Percentiles rank a stretch among this genome's conserved stretches.
Evolutionary conservation across 2,888 invertebrate species (phyloP).

Genomic region (Tholera decimalis): DNA sequence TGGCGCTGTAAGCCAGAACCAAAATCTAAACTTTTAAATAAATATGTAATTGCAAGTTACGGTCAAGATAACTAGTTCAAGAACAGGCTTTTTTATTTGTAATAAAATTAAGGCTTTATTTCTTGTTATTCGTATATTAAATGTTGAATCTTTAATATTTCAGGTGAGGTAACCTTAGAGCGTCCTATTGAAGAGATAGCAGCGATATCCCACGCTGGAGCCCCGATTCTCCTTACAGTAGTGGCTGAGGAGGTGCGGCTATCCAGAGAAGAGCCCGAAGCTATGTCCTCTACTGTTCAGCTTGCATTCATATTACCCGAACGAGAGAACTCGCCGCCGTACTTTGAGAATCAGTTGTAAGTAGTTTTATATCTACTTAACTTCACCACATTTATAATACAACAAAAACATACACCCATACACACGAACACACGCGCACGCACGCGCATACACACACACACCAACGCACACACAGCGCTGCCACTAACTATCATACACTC

Average conservation of each 20-base stretch:
- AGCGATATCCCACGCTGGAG: constrained; percentile 95
- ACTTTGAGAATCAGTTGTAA: constrained; percentile 95
- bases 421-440: no score
- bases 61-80: no score
- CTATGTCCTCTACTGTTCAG: constrained; percentile 95
- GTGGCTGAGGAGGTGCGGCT: constrained; percentile 96
- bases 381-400: no score
- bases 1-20: constrained; percentile 17
- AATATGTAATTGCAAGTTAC: neutral
- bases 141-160: constrained; percentile 56
- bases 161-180: constrained; percentile 88
- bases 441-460: no score
- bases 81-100: no score
- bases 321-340: constrained; percentile 94
- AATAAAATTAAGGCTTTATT: no score
- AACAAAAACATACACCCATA: no score
- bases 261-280: constrained; percentile 94
- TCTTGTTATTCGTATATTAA: neutral
- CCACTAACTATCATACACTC: no score
- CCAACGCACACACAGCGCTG: no score
- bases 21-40: neutral
- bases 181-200: constrained; percentile 95
- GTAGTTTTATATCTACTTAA: constrained; percentile 71
- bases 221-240: constrained; percentile 96
- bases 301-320: constrained; percentile 96